Evolutionary conservation across 2,113 vertebrate species (phyloP), one percentile per base, ranked within the genome.

Genomic region (Lepus europaeus): DNA sequence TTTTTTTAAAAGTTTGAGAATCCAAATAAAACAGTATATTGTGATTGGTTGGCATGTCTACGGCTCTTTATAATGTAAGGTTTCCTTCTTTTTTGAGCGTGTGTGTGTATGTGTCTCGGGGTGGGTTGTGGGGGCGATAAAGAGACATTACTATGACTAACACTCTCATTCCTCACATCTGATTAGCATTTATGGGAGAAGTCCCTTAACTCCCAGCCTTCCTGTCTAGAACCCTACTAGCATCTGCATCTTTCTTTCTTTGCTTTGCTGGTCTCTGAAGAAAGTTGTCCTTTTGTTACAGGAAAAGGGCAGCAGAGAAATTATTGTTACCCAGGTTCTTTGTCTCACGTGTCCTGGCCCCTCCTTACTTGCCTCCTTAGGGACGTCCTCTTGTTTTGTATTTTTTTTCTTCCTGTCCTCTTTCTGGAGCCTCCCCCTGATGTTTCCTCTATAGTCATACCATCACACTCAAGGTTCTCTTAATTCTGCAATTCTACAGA

Each of bases 401-500:
- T 45, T 45, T 45, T 45, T 45, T 17, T 77, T 49, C 29, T 79
- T 9, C 16, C 5, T 45, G 4, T 16, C 39, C 49, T 16, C 63
- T 36, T 59, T 70, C 64, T 63, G 68, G 19, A 82, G 25, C 23
- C 14, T 69, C 63, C 69, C 33, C 61, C 25, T 12, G 74, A 68
- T 64, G 45, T 92, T 29, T 92, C 80, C 51, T 19, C 56, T 59
- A 59, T 84, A n/a, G 12, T 25, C 29, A 49, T 64, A 64, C 74
- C 77, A 80, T 84, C 83, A 93, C 0, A 11, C 39, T 76, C 74
- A 39, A 69, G 61, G 27, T 11, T 87, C 33, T 59, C 63, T 91
- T 51, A 68, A 86, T 59, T 94, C 10, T 89, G 20, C 91, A 59
- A 87, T 45, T 45, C 45, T 45, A 31, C 22, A 91, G 79, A 36